Evolutionary conservation across 2,113 vertebrate genomes (phyloP).

Genomic region (Delphinapterus leucas): DNA sequence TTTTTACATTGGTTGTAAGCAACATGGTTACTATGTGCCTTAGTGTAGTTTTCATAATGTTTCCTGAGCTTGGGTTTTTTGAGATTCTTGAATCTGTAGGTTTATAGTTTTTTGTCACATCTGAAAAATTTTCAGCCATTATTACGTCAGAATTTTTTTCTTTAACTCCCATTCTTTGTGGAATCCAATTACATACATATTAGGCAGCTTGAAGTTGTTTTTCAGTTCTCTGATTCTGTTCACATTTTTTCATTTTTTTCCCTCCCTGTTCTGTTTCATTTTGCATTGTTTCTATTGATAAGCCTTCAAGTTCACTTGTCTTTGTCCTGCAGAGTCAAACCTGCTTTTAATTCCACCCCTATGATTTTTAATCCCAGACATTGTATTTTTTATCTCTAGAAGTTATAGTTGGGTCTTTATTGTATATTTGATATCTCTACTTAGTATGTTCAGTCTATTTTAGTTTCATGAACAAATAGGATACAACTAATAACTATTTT

Average conservation of each 20-base stretch:
- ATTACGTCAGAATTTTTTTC: neutral
- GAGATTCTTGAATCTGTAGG: neutral
- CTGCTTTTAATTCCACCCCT: neutral
- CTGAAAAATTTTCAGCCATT: neutral
- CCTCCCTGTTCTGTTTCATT: neutral
- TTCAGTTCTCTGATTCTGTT: neutral
- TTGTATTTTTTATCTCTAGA: neutral
- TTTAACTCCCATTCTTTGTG: neutral
- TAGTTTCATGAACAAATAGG: neutral
- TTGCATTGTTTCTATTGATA: constrained; percentile 14
- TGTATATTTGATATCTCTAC: neutral
- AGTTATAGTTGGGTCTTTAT: neutral
- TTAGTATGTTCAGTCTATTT: neutral
- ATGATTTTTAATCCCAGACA: neutral
- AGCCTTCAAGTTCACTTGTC: neutral
- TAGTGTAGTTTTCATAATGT: constrained; percentile 8
- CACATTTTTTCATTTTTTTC: neutral
- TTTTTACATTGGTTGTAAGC: neutral
- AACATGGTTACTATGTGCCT: neutral
- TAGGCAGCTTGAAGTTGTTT: neutral
- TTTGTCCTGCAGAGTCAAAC: neutral
- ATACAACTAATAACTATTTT: neutral
- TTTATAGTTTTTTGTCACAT: neutral
- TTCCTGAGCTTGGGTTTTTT: neutral
- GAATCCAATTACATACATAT: neutral